phyloP scores from a whole-genome alignment of 2,797 vertebrate genomes.

The Morelia viridis region DNA sequence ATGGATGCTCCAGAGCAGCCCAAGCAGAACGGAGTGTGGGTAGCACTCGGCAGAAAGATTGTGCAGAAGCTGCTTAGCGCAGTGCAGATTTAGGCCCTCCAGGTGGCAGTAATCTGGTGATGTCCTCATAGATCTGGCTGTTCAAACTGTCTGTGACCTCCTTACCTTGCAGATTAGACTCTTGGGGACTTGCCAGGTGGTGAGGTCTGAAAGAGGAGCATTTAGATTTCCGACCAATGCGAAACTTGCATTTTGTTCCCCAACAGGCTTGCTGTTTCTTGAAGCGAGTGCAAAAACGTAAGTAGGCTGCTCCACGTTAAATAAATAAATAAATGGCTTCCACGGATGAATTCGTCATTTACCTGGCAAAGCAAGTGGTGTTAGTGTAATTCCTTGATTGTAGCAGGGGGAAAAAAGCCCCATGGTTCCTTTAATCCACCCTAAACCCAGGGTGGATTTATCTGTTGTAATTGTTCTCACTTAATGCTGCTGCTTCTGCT shows the following conservation, averaged over 20 bases:
- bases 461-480: background rate
- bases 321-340: background rate
- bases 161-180: background rate
- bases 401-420: background rate
- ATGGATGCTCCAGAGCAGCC: slow-evolving; percentile 39
- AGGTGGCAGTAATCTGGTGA: no score
- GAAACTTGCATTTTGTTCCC: slow-evolving; percentile 70
- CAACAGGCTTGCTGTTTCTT: slow-evolving; percentile 90
- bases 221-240: background rate
- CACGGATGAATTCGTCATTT: background rate
- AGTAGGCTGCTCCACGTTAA: slow-evolving; percentile 65
- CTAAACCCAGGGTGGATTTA: background rate
- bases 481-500: slow-evolving; percentile 48
- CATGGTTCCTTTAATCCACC: no score
- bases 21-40: background rate
- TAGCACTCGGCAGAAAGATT: background rate
- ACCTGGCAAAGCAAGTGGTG: background rate
- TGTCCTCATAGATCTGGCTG: background rate
- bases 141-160: background rate
- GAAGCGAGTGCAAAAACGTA: slow-evolving; percentile 99
- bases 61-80: background rate
- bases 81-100: no score
- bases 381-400: background rate
- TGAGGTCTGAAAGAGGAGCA: background rate
- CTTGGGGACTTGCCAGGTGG: background rate